These are phyloP conservation scores for Orchesella flavescens DNA, from an alignment of 2,888 invertebrate genomes.

Conservation along the genomic window DNA sequence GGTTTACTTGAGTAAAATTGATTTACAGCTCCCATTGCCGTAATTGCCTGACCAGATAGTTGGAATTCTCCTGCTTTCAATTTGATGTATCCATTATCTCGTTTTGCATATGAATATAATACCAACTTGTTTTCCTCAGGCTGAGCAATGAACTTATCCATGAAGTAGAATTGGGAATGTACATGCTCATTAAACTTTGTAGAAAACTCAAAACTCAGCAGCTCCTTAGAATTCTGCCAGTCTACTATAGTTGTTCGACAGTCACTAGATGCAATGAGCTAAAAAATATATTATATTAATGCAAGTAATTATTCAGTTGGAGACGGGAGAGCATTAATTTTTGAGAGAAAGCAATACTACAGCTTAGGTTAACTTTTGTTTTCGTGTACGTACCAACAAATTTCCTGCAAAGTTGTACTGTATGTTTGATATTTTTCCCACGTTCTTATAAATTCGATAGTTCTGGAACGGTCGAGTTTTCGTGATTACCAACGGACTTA, in stretches of 20 bases:
- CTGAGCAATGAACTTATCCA: constrained; percentile 71
- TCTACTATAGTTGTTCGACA: constrained; percentile 64
- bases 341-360: too few species aligned
- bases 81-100: constrained; percentile 59
- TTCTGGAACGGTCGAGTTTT: constrained; percentile 64
- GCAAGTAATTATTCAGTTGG: too few species aligned
- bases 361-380: too few species aligned
- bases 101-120: constrained; percentile 66
- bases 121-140: constrained; percentile 68
- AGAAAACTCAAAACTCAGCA: constrained; percentile 60
- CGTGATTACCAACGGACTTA: constrained; percentile 63
- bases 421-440: constrained; percentile 58
- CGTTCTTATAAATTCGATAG: constrained; percentile 62
- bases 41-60: constrained; percentile 67
- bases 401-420: constrained; percentile 67
- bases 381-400: constrained; percentile 61
- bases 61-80: constrained; percentile 68
- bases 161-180: constrained; percentile 70
- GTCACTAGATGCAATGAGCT: constrained; percentile 65
- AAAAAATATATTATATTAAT: not conserved
- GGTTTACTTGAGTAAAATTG: constrained; percentile 69
- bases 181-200: constrained; percentile 71
- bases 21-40: constrained; percentile 68
- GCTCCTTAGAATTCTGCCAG: constrained; percentile 63
- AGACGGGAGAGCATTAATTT: too few species aligned